Conservation (phyloP, 1,140 invertebrate species). For the Chrysomallon squamiferum region DNA sequence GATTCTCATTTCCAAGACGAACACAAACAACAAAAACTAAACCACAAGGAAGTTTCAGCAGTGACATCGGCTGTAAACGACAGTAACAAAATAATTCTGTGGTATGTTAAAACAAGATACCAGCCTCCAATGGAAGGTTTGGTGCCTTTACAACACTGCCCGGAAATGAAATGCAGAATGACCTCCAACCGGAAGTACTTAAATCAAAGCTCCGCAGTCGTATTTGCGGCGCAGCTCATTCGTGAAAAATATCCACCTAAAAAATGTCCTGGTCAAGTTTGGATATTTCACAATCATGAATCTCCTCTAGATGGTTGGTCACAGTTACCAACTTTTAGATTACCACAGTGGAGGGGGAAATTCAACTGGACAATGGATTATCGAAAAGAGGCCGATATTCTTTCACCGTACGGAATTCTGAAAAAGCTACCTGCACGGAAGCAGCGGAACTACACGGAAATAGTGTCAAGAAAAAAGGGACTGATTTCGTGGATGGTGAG, state of each 20-base stretch:
- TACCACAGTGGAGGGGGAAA: slow-evolving; percentile 2
- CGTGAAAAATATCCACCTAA: neutral
- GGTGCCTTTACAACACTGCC: neutral
- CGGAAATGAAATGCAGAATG: neutral
- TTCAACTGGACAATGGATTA: slow-evolving; percentile 19
- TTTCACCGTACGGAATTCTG: slow-evolving; percentile 4
- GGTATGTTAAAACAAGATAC: neutral
- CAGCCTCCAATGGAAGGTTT: neutral
- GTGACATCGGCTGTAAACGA: no score
- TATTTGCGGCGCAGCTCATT: neutral
- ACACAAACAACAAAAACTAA: no score
- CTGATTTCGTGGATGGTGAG: neutral
- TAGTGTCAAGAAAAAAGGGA: neutral
- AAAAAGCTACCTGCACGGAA: neutral
- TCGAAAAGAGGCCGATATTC: neutral
- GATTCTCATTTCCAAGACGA: no score
- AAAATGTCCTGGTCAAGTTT: neutral
- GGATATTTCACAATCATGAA: slow-evolving; percentile 15
- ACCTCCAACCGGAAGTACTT: neutral
- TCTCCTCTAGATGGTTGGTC: neutral
- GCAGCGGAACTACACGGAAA: neutral
- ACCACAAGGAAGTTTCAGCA: no score
- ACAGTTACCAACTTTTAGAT: slow-evolving; percentile 1
- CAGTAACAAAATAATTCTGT: neutral
- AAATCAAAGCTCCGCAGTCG: neutral